Percentiles rank a stretch among this genome's conserved stretches.
phyloP scores from a whole-genome alignment of 2,888 invertebrate species.

The Cynaeus angustus region DNA sequence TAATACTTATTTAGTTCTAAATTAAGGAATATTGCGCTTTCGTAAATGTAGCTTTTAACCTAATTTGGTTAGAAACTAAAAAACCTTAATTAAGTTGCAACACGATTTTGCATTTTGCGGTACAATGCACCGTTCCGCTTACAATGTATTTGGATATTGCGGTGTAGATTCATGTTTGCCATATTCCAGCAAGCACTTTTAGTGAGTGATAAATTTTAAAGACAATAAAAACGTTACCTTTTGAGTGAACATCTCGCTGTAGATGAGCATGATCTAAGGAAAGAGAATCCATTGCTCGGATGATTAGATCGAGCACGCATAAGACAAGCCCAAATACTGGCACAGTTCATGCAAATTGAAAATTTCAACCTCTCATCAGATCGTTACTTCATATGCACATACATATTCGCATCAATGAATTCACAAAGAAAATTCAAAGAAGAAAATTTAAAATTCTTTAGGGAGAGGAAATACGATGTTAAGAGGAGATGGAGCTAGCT shows the following conservation, averaged over 20 bases:
- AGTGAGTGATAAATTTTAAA: background rate
- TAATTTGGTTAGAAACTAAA: no score
- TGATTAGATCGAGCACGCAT: slow-evolving; percentile 45
- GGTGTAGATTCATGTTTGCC: background rate
- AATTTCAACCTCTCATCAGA: slow-evolving; percentile 58
- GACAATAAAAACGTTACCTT: slow-evolving; percentile 12
- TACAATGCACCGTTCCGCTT: no score
- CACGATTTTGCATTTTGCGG: no score
- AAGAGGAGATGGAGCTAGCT: slow-evolving; percentile 16
- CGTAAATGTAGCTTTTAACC: no score
- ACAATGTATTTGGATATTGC: no score
- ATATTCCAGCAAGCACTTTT: slow-evolving; percentile 1
- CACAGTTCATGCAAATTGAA: slow-evolving; percentile 58
- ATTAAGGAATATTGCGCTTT: no score
- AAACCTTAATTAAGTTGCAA: no score
- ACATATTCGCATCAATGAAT: slow-evolving; percentile 58
- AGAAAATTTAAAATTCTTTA: slow-evolving; percentile 53
- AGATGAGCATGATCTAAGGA: slow-evolving; percentile 33
- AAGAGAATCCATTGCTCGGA: slow-evolving; percentile 40
- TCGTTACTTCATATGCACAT: slow-evolving; percentile 61
- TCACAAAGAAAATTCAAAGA: slow-evolving; percentile 56
- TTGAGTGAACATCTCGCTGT: slow-evolving; percentile 35
- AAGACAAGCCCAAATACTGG: slow-evolving; percentile 52
- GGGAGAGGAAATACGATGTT: slow-evolving; percentile 24
- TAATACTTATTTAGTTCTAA: no score